A percentile compares a stretch with the other conserved stretches of the same genome.
Evolutionary conservation across 2,797 vertebrate genomes (phyloP).

Genomic region (Arctocebus calabarensis): DNA sequence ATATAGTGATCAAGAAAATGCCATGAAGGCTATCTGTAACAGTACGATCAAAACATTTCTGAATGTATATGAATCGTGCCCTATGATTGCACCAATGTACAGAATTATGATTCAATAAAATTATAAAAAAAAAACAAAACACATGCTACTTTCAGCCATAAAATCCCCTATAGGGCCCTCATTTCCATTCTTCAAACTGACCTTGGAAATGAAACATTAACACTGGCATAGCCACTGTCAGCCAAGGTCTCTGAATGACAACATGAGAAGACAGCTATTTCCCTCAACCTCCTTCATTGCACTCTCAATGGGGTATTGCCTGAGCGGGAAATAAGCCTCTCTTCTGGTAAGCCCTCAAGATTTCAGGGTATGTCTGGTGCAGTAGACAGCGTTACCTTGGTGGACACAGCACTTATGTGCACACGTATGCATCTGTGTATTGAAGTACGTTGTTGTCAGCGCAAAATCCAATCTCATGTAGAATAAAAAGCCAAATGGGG

Average conservation of each 20-base stretch:
- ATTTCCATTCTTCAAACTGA: constrained; percentile 1
- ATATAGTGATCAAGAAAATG: no score
- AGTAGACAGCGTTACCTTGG: not conserved
- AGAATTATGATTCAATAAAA: no score
- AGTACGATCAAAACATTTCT: no score
- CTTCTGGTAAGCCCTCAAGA: not conserved
- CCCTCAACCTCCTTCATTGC: not conserved
- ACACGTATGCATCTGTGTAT: not conserved
- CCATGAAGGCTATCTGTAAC: no score
- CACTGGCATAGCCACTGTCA: not conserved
- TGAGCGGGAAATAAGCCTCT: not conserved
- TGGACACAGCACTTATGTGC: not conserved
- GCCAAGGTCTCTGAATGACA: constrained; percentile 3
- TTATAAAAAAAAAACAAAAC: not conserved
- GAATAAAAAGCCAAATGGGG: constrained; percentile 29
- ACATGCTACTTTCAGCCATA: not conserved
- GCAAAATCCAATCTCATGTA: not conserved
- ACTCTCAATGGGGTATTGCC: not conserved
- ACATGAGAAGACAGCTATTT: not conserved
- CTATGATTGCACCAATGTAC: no score
- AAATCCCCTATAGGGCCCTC: not conserved
- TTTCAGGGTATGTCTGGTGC: not conserved
- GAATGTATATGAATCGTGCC: no score
- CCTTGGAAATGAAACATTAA: not conserved
- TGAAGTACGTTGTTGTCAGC: not conserved